Conservation (phyloP, 2,888 invertebrate species). For the Eugnorisma glareosa region DNA sequence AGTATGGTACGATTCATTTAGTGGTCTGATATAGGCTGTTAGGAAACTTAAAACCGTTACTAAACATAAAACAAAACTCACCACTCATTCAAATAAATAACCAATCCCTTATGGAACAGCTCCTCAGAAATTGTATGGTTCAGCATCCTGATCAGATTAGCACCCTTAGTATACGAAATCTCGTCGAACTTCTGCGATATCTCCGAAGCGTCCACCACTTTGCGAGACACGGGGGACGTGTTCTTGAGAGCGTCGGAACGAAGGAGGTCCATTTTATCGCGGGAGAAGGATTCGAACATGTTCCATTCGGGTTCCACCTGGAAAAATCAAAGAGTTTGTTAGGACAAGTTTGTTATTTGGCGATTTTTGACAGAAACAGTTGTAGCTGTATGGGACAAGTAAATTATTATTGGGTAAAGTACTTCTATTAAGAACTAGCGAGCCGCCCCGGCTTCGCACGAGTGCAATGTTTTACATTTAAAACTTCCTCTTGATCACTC, state of each 20-base stretch:
- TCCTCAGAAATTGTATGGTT: constrained; percentile 89
- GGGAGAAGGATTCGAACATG: constrained; percentile 88
- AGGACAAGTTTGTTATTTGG: background rate
- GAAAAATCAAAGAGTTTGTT: background rate
- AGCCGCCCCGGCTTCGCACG: no score
- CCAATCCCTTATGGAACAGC: constrained; percentile 89
- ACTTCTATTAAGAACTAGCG: background rate
- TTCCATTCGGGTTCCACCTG: constrained; percentile 91
- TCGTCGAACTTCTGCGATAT: constrained; percentile 92
- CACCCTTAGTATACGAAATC: constrained; percentile 90
- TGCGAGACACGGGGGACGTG: constrained; percentile 89
- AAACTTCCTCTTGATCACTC: no score
- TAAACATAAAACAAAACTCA: constrained; percentile 74
- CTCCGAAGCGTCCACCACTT: constrained; percentile 88
- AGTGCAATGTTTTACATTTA: no score
- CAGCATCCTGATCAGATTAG: constrained; percentile 91
- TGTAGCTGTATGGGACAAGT: background rate
- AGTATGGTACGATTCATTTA: no score
- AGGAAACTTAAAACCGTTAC: background rate
- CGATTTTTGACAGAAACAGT: background rate
- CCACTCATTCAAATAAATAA: constrained; percentile 90
- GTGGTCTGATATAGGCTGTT: background rate
- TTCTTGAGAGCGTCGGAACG: constrained; percentile 89
- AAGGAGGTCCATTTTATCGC: constrained; percentile 90
- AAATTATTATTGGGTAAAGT: background rate